Base-by-base conservation (phyloP, 2,888 invertebrate genomes). In the Orchestes rusci region DNA sequence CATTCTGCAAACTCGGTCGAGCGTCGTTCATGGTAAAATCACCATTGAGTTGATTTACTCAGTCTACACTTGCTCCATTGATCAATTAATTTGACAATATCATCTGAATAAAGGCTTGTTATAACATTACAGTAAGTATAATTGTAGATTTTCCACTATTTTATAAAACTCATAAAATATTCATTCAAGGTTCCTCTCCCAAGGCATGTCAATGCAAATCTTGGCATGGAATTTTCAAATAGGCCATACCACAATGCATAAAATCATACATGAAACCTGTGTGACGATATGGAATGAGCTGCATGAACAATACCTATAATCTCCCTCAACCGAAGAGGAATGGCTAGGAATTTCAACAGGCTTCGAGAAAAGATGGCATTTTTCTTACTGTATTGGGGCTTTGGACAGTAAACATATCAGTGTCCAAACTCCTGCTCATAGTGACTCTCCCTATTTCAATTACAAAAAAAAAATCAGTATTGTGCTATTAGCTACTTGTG, bases 351-450 rank as follows among this genome's bases (percentile, higher is more conserved):
- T 52, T 4, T 3, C 32, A 10, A 4, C 23, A 23, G 29, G 43
- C 49, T 3, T 17, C 18, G 2, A 48, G 45, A 13, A 34, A 4
- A 46, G 27, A 17, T 54, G 54, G 53, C 48, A 54, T 41, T 50
- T 52, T 44, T 52, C 56, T 10, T 43, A 55, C 48, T 54, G 52
- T 17, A 12, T 53, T 13, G 58, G 56, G 10, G 45, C 51, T 3
- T 17, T 51, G 8, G 49, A 51, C 46, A 45, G 51, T 2, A 51
- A 50, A 28, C 32, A 53, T 34, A 19, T 52, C 12, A 27, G 13
- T n/a, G n/a, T n/a, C n/a, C n/a, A n/a, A n/a, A n/a, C n/a, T n/a
- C n/a, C n/a, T n/a, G n/a, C n/a, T n/a, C 20, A 52, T 52, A 12
- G 40, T 15, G 52, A 56, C 13, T 52, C 53, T 10, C 16, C 45